Evolutionary conservation across 2,113 vertebrate genomes (phyloP).

Genomic region (Macrotus californicus): DNA sequence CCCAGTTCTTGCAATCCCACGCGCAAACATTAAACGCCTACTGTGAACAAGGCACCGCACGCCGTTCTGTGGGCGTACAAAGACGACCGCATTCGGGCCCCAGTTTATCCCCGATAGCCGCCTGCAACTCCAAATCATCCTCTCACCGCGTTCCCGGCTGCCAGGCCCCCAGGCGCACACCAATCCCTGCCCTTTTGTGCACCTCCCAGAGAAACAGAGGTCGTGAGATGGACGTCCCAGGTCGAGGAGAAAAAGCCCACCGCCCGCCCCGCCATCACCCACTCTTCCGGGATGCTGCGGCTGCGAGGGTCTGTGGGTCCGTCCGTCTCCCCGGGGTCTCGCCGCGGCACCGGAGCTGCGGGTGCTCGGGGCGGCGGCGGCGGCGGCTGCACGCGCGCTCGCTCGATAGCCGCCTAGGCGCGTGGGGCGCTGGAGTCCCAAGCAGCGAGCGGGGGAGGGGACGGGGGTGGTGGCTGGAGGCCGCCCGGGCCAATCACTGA

Average conservation of each 20-base stretch:
- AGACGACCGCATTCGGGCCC: not conserved
- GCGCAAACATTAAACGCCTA: not conserved
- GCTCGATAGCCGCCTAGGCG: slow-evolving; percentile 46
- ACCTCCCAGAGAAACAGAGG: not conserved
- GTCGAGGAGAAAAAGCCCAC: not conserved
- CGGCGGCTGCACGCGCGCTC: slow-evolving; percentile 59
- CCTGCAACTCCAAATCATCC: not conserved
- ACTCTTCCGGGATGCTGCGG: slow-evolving; percentile 62
- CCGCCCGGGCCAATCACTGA: slow-evolving; percentile 50
- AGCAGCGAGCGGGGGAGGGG: slow-evolving; percentile 49
- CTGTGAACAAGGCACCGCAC: not conserved
- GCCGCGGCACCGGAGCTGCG: slow-evolving; percentile 44
- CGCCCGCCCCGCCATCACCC: slow-evolving; percentile 63
- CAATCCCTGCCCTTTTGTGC: slow-evolving; percentile 58
- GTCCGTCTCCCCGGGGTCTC: slow-evolving; percentile 16
- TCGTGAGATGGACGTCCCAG: not conserved
- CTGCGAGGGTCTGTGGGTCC: not conserved
- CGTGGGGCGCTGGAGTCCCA: slow-evolving; percentile 11
- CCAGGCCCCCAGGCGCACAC: not conserved
- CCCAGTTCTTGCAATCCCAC: not conserved
- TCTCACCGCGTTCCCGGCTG: not conserved
- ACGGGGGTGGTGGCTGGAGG: slow-evolving; percentile 20
- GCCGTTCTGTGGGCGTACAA: slow-evolving; percentile 8
- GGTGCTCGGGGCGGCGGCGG: slow-evolving; percentile 43
- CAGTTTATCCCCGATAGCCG: not conserved